Evolutionary conservation across 2,888 invertebrate species (phyloP).

Genomic region (Sinhomidia bicolor): DNA sequence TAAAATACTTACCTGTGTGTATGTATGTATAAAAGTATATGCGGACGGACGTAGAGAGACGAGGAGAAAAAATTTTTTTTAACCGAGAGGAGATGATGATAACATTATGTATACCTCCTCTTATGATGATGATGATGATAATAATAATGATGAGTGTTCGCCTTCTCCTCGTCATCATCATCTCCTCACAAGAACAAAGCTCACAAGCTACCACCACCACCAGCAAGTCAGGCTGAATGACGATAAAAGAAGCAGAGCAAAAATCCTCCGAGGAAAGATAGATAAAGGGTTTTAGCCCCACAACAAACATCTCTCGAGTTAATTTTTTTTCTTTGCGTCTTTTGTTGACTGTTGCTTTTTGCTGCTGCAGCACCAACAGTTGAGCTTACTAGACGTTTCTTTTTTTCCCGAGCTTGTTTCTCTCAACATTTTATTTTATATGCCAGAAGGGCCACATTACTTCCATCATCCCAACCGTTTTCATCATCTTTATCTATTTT

Average conservation of each 20-base stretch:
- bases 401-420: not conserved
- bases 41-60: not conserved
- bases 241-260: conserved; percentile 29
- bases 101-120: conserved; percentile 27
- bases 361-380: not conserved
- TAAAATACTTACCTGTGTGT: not conserved
- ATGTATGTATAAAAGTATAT: not conserved
- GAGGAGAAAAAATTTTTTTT: not conserved
- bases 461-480: not conserved
- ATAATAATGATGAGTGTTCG: conserved; percentile 3
- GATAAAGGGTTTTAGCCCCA: not conserved
- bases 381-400: too few species aligned
- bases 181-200: not conserved
- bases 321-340: too few species aligned
- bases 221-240: not conserved
- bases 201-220: not conserved
- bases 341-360: not conserved
- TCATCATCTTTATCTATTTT: conserved; percentile 20
- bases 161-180: not conserved
- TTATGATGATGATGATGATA: conserved; percentile 27
- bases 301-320: not conserved
- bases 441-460: conserved; percentile 58
- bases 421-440: conserved; percentile 19
- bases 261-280: conserved; percentile 3
- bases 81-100: conserved; percentile 32